phyloP scores from a whole-genome alignment of 2,888 invertebrate genomes.

The Ornithoptera alexandrae region DNA sequence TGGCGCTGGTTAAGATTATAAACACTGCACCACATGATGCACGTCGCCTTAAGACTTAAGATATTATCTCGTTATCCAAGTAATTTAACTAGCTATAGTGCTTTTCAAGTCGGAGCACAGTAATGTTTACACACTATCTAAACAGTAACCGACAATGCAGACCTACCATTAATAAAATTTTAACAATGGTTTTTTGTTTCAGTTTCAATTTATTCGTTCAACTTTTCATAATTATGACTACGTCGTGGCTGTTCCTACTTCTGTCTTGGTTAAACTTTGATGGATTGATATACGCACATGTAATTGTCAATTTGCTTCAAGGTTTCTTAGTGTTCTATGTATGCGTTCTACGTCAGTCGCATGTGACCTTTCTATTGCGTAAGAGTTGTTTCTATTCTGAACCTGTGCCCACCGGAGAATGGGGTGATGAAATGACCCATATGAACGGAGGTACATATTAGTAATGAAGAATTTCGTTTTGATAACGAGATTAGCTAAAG shows the following conservation, averaged over 20 bases:
- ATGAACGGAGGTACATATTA: conserved; percentile 85
- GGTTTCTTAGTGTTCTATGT: conserved; percentile 87
- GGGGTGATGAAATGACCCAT: conserved; percentile 94
- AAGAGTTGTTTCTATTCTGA: conserved; percentile 90
- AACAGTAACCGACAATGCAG: no score
- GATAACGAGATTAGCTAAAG: neutral
- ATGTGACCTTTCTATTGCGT: conserved; percentile 87
- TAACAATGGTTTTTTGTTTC: conserved; percentile 50
- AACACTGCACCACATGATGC: no score
- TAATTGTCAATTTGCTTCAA: conserved; percentile 87
- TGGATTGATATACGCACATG: conserved; percentile 86
- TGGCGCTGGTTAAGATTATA: no score
- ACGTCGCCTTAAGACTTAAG: no score
- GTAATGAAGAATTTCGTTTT: conserved; percentile 24
- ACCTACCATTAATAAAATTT: no score
- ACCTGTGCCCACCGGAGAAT: conserved; percentile 86
- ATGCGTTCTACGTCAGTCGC: conserved; percentile 87
- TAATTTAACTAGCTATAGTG: no score
- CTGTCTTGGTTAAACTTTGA: conserved; percentile 88
- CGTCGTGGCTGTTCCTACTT: conserved; percentile 87
- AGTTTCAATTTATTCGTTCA: conserved; percentile 90
- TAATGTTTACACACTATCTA: no score
- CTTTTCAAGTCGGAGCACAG: no score
- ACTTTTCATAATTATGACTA: conserved; percentile 86
- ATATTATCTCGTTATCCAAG: no score